Evolutionary conservation across 2,888 invertebrate species (phyloP), one percentile per base, ranked within the genome.

Genomic region (Phortica magna): DNA sequence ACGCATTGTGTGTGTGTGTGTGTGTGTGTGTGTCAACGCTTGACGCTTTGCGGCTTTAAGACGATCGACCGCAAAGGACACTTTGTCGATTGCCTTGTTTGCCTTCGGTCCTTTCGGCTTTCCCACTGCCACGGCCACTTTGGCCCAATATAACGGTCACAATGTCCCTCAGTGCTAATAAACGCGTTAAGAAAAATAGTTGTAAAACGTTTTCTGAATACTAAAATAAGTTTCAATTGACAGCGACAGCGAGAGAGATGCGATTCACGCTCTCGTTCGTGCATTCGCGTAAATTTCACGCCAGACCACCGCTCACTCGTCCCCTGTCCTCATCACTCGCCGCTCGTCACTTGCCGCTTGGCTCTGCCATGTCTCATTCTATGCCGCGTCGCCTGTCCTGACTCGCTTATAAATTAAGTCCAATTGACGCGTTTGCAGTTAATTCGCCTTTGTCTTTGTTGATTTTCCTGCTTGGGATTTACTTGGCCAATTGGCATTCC

Each of bases 101-200:
- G 31, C 31, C 31, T 83, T 79, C 81, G 79, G 81, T 6, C 6
- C 17, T 53, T 22, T 39, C 61, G 68, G 22, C 48, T 67, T 43
- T 74, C n/a, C n/a, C n/a, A n/a, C n/a, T 22, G 77, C 78, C 19
- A 31, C 39, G 9, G 76, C 79, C 79, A 78, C 39, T 39, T 31
- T 31, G 31, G 41, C 39, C 65, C 65, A 65, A 65, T n/a, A 12
- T 41, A 31, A n/a, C 43, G 7, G 59, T 57, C 73, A 75, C 76
- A 9, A 48, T 78, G 73, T 83, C 85, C 88, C 86, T 78, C 74
- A 83, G 87, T 88, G 81, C 80, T 75, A 83, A 87, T 85, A 89
- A 88, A 87, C 80, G 83, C 83, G 83, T 81, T 83, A 89, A 88
- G 88, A 89, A 89, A 88, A 89, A 89, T 89, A 86, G 89, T 87